Evolutionary conservation across 2,888 invertebrate genomes (phyloP), one percentile per base, ranked within the genome.

Genomic region (Drosophila buzzatii): DNA sequence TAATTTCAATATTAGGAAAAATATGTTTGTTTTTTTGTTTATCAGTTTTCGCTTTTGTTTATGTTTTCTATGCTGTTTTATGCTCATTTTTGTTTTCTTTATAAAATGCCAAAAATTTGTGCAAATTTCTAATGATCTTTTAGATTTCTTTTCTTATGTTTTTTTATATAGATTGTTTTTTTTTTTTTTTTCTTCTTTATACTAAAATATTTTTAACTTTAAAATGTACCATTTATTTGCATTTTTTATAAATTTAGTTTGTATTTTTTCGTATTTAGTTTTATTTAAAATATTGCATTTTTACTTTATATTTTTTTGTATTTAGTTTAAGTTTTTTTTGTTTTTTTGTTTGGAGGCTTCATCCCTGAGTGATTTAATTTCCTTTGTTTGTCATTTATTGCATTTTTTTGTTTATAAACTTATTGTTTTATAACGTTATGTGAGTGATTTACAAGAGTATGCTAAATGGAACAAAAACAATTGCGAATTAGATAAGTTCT

Each of bases 301-400:
- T 76, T 67, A 61, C 75, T 76, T 79, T 64, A 69, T 70, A 33
- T 82, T 75, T 76, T 12, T 73, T 79, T 79, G 75, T 68, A 49
- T 49, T 59, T 59, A 59, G 59, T 59, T 59, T 39, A 59, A 44
- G 23, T 49, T 51, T 51, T 51, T 64, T 73, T 71, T 59, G 62
- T 83, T 69, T 81, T 79, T 84, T 89, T 85, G 90, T 91, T 92
- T 92, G 91, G 93, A 92, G 92, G 93, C 92, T 92, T 91, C 90
- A 92, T 92, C 92, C 92, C 92, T 92, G 92, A 92, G 92, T 92
- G 92, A 91, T 90, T 90, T 91, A 87, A 90, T 91, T 88, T 90
- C 81, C 88, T 87, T 86, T 86, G 86, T 86, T 90, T 86, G 86
- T 86, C 86, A 86, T 92, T 87, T 92, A 89, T 92, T 86, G 85